Conservation (phyloP, 1,140 invertebrate species). For the Macrosteles quadrilineatus region DNA sequence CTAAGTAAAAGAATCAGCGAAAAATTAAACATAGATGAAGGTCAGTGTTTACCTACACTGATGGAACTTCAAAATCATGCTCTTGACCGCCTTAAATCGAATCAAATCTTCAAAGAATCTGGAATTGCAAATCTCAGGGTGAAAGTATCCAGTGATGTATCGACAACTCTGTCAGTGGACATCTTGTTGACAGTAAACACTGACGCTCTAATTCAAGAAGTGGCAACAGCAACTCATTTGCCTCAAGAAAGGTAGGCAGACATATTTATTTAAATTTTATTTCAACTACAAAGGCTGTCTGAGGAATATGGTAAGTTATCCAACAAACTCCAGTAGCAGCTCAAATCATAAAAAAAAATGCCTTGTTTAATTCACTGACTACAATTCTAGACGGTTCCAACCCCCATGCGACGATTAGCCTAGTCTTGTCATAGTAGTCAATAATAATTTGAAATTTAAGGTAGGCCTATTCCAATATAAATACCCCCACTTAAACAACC, state of each 20-base stretch:
- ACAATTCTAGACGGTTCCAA: too few relatives aligned
- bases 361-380: too few relatives aligned
- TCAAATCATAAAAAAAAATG: too few relatives aligned
- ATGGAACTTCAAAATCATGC: slow-evolving; percentile 62
- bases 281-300: too few relatives aligned
- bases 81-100: slow-evolving; percentile 63
- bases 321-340: too few relatives aligned
- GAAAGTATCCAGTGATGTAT: slow-evolving; percentile 53
- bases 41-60: slow-evolving; percentile 21
- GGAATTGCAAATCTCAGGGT: slow-evolving; percentile 65
- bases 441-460: too few relatives aligned
- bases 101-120: slow-evolving; percentile 61
- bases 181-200: slow-evolving; percentile 55
- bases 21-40: slow-evolving; percentile 3
- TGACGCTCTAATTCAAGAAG: slow-evolving; percentile 55
- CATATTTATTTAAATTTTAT: too few relatives aligned
- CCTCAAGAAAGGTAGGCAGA: slow-evolving; percentile 52
- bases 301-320: too few relatives aligned
- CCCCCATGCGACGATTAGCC: too few relatives aligned
- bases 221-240: slow-evolving; percentile 55
- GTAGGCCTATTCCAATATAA: too few relatives aligned
- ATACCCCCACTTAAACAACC: too few relatives aligned
- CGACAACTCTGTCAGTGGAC: slow-evolving; percentile 52
- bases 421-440: too few relatives aligned
- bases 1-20: not conserved